Evolutionary conservation across 2,113 vertebrate genomes (phyloP), one percentile per base, ranked within the genome.

Genomic region (Carassius carassius): DNA sequence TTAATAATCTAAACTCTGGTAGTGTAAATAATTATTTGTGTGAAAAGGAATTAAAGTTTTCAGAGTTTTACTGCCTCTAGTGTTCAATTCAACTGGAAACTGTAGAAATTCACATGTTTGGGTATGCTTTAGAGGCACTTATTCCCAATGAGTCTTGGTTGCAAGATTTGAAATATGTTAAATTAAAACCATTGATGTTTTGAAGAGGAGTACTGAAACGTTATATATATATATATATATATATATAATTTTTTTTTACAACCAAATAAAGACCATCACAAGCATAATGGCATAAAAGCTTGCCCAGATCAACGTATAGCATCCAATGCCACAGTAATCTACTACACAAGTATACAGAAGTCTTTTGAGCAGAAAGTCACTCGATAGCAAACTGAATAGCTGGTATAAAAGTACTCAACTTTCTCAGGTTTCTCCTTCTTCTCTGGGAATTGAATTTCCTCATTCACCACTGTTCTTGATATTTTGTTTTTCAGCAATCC

Each of bases 361-460:
- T 77, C 75, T 35, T 35, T 51, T 13, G 51, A 77, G 32, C 35
- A 23, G 54, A 37, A 19, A 41, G 77, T 21, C 35, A 62, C 44
- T 62, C 44, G 1, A 62, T 62, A 78, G 6, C 5, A 1, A 78
- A 16, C 35, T 17, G 77, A 17, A 62, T n/a, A 78, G 35, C 56
- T 62, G 12, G 1, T n/a, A 63, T 44, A 47, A 44, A 58, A 25
- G 13, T 62, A 8, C 11, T 78, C 56, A 62, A 62, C 56, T 78
- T 60, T 62, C 54, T 41, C 21, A 16, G 32, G 17, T 62, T 78
- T 41, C 14, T 32, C 74, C 32, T 29, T 62, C 32, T 62, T 78
- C 32, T 78, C 32, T 78, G 6, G 16, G 56, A 78, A 78, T 78
- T 23, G 1, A 41, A 78, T 78, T 78, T 60, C 77, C 21, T 41